Conservation (phyloP, 2,888 invertebrate genomes). For the Pantelozetes paolii region DNA sequence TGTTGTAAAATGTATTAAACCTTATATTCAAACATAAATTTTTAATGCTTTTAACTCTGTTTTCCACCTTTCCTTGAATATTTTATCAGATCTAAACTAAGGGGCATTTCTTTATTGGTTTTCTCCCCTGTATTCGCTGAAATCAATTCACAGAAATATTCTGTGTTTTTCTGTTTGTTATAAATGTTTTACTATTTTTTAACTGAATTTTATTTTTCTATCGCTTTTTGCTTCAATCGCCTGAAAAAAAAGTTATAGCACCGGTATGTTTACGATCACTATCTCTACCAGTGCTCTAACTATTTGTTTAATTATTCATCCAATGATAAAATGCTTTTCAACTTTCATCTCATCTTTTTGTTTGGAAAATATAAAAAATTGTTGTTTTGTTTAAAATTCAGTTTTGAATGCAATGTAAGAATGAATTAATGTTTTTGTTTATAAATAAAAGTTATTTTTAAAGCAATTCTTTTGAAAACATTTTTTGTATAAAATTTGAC, state of each 20-base stretch:
- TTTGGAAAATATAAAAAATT: neutral
- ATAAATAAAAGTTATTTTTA: neutral
- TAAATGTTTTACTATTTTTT: too few relatives aligned
- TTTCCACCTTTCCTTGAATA: too few relatives aligned
- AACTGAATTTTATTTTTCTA: neutral
- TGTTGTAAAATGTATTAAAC: too few relatives aligned
- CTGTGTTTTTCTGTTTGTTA: too few relatives aligned
- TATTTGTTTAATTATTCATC: constrained; percentile 9
- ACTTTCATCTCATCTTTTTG: neutral
- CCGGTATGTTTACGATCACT: neutral
- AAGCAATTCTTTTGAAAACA: too few relatives aligned
- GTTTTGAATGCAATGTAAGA: neutral
- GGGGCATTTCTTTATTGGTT: too few relatives aligned
- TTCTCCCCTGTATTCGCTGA: too few relatives aligned
- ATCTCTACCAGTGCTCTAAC: neutral
- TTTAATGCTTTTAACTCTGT: too few relatives aligned
- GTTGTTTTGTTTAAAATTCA: neutral
- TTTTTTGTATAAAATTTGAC: too few relatives aligned
- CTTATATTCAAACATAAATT: too few relatives aligned
- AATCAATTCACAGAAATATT: too few relatives aligned
- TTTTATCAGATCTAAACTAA: too few relatives aligned
- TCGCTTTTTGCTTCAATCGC: neutral
- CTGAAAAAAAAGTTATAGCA: neutral
- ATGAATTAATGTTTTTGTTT: neutral
- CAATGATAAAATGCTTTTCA: neutral